Conservation (phyloP, 2,113 vertebrate species). For the Brachypteracias leptosomus region DNA sequence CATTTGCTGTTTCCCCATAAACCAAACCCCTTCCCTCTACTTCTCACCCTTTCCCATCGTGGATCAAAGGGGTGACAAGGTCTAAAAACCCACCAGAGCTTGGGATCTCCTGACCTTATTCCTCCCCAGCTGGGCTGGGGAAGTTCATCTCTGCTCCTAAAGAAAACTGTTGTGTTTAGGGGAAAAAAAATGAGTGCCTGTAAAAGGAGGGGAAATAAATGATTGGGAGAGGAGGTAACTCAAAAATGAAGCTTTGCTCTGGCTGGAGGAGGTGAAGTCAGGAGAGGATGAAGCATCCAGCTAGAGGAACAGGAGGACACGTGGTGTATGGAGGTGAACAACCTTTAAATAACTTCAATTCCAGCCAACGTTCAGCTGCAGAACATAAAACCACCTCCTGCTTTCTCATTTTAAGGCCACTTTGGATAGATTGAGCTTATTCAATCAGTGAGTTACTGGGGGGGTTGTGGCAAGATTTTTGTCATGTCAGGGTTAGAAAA, state of each 20-base stretch:
- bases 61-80: not conserved
- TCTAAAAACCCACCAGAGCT: not conserved
- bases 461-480: not conserved
- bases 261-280: too few species aligned
- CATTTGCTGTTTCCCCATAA: not conserved
- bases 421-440: too few species aligned
- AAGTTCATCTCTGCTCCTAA: not conserved
- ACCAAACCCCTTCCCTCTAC: not conserved
- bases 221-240: not conserved
- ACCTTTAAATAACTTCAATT: not conserved
- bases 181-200: not conserved
- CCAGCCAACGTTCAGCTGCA: too few species aligned
- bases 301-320: not conserved
- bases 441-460: not conserved
- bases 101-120: not conserved
- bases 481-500: not conserved
- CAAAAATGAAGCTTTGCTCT: not conserved
- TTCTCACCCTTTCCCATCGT: not conserved
- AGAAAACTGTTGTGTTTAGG: not conserved
- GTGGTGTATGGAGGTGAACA: not conserved
- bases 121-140: not conserved
- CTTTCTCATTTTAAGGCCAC: not conserved
- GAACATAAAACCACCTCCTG: accelerated
- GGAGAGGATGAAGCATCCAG: too few species aligned
- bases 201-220: not conserved